Percentiles rank a stretch among this genome's conserved stretches.
phyloP scores from a whole-genome alignment of 2,888 invertebrate species.

The Chrysotoxum bicinctum region DNA sequence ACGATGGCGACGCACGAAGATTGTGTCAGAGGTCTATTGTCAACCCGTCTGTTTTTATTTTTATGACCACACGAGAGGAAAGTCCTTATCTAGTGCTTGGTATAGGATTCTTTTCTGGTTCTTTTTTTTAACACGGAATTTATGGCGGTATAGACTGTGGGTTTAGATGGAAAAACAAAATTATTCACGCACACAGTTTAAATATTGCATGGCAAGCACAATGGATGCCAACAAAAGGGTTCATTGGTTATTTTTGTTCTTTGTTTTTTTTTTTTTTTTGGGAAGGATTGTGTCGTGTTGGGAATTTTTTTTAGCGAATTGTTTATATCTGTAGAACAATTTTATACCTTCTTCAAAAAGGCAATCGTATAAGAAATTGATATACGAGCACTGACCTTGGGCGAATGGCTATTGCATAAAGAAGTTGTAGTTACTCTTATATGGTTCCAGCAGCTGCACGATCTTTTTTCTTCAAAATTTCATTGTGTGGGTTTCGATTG shows the following conservation, averaged over 20 bases:
- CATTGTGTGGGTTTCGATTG: constrained; percentile 25
- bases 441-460: constrained; percentile 57
- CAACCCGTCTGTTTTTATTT: constrained; percentile 61
- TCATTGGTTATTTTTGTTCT: constrained; percentile 25
- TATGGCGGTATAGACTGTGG: constrained; percentile 64
- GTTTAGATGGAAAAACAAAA: constrained; percentile 70
- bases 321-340: neutral
- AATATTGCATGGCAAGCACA: constrained; percentile 64
- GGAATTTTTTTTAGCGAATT: constrained; percentile 36
- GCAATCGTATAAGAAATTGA: constrained; percentile 62
- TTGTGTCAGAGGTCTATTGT: constrained; percentile 62
- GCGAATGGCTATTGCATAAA: constrained; percentile 55
- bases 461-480: neutral
- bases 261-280: neutral
- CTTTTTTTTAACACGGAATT: constrained; percentile 43
- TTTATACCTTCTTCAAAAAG: constrained; percentile 28
- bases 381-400: constrained; percentile 70
- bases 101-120: constrained; percentile 21
- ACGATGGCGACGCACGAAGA: constrained; percentile 23
- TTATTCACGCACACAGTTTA: constrained; percentile 71
- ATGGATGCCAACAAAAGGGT: constrained; percentile 65
- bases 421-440: constrained; percentile 29
- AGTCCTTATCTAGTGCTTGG: constrained; percentile 58
- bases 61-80: constrained; percentile 67
- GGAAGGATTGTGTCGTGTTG: constrained; percentile 40